Evolutionary conservation across 2,888 invertebrate species (phyloP), one percentile per base, ranked within the genome.

Genomic region (Leptogaster cylindrica): DNA sequence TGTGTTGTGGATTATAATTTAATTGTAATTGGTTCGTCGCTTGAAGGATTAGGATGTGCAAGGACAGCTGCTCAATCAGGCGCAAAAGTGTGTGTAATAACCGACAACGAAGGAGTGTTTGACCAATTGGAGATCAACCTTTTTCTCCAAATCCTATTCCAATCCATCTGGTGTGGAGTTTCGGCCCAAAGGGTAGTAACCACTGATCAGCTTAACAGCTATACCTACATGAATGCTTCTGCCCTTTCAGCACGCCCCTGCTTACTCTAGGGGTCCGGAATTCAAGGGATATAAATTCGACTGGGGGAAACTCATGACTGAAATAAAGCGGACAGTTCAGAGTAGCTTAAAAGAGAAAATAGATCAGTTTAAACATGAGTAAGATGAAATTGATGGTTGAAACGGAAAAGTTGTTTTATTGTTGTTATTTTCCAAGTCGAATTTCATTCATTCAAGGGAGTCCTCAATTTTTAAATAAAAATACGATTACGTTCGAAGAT

Each of bases 41-140:
- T 65, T 0, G 95, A 95, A 33, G 94, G 95, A 50, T 84, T 95
- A 63, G 92, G 95, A 0, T 93, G 93, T 70, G 93, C 95, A 6
- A 95, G 95, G 81, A 92, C 93, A 80, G 89, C 91, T 0, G 84
- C 87, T 8, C 84, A 83, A 73, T 82, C 87, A 28, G 91, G 91
- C 8, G 91, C 90, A 8, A 88, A 86, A 76, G 92, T 92, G 0
- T 88, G 89, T 0, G 91, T 92, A 20, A 27, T 68, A 18, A 41
- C 58, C 6, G 28, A 65, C 10, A 14, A 20, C 2, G 25, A 68
- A 2, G n/a, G n/a, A n/a, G 58, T 48, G 8, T 23, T 36, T 14
- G 8, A 14, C 10, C 16, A 31, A 2, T 12, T 68, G 6, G 23
- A 65, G 28, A 33, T 33, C 8, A 33, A 7, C 0, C 14, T 23